A percentile compares a stretch with the other conserved stretches of the same genome.
Evolutionary conservation across 2,888 invertebrate species (phyloP).

Genomic region (Drosophila paramelanica): DNA sequence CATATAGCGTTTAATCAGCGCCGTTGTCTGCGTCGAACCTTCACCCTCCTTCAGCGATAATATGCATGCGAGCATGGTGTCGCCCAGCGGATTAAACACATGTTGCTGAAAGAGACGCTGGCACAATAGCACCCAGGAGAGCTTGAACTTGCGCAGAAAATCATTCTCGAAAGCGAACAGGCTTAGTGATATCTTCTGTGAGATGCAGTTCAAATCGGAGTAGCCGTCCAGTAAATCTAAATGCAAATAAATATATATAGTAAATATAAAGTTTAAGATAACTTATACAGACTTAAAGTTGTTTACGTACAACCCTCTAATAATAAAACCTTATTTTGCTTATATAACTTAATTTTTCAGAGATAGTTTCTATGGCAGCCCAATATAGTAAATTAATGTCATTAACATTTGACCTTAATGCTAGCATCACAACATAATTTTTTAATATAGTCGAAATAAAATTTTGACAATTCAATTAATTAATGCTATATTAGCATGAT

Average conservation of each 20-base stretch:
- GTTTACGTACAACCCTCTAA: too few relatives aligned
- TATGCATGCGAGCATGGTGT: conserved; percentile 86
- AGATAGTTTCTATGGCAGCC: neutral
- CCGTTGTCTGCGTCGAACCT: conserved; percentile 81
- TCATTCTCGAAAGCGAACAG: conserved; percentile 88
- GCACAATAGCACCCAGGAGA: conserved; percentile 89
- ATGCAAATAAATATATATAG: conserved; percentile 18
- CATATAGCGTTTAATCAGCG: conserved; percentile 86
- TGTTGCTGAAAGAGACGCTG: conserved; percentile 88
- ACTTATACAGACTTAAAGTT: too few relatives aligned
- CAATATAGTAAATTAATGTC: too few relatives aligned
- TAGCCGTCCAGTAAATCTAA: conserved; percentile 88
- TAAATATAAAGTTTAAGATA: neutral
- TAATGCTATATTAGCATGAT: too few relatives aligned
- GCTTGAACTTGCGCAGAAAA: conserved; percentile 88
- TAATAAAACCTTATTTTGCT: neutral
- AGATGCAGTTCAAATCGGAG: conserved; percentile 87
- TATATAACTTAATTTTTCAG: neutral
- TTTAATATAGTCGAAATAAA: too few relatives aligned
- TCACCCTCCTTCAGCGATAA: conserved; percentile 85
- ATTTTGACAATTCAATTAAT: too few relatives aligned
- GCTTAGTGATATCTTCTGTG: conserved; percentile 87
- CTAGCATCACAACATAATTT: too few relatives aligned
- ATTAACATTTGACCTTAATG: too few relatives aligned
- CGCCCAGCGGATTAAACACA: conserved; percentile 86